Evolutionary conservation across 2,888 invertebrate genomes (phyloP).

Genomic region (Cephalotes varians): DNA sequence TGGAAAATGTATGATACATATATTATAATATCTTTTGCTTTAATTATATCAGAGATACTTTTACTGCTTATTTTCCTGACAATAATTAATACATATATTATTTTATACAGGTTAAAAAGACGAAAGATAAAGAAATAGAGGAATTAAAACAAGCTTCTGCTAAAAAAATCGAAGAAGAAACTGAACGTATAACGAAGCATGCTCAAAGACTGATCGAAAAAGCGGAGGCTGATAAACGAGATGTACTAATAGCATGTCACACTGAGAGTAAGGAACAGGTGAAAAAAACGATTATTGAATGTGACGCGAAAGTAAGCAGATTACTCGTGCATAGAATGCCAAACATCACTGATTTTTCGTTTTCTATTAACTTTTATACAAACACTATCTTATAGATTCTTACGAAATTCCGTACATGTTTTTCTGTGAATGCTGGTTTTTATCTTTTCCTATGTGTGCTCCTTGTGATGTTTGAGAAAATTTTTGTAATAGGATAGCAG

Average conservation of each 20-base stretch:
- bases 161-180: slow-evolving; percentile 78
- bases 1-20: slow-evolving; percentile 74
- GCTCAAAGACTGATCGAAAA: slow-evolving; percentile 79
- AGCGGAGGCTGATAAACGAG: slow-evolving; percentile 79
- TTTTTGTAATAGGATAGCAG: background rate
- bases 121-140: slow-evolving; percentile 75
- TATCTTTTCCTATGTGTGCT: slow-evolving; percentile 9
- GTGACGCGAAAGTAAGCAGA: slow-evolving; percentile 79
- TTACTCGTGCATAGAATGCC: slow-evolving; percentile 62
- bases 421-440: slow-evolving; percentile 13
- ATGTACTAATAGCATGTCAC: slow-evolving; percentile 80
- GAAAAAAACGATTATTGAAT: slow-evolving; percentile 79
- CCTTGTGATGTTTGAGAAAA: slow-evolving; percentile 64
- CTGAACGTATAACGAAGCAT: slow-evolving; percentile 75
- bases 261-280: slow-evolving; percentile 80
- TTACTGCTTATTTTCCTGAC: background rate
- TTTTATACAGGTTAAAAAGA: slow-evolving; percentile 71
- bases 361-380: slow-evolving; percentile 7
- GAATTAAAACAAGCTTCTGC: slow-evolving; percentile 74
- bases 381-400: background rate
- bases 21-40: slow-evolving; percentile 4
- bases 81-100: background rate
- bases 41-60: background rate
- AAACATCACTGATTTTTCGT: slow-evolving; percentile 61
- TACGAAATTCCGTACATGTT: background rate